Base-by-base conservation (phyloP, 2,888 invertebrate genomes). In the Serrognathus titanus region DNA sequence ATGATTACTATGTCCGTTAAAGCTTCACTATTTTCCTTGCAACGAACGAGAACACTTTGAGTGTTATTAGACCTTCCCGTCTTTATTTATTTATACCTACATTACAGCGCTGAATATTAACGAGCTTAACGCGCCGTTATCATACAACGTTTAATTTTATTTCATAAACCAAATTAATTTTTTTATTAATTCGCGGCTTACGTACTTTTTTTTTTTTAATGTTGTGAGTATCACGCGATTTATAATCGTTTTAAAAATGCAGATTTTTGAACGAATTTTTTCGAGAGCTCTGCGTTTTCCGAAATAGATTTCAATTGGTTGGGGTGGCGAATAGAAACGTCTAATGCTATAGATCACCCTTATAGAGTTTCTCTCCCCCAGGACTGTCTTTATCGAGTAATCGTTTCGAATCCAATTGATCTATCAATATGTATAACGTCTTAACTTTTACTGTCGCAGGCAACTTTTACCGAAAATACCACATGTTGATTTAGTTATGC, bases 391-490 rank as follows among this genome's bases (percentile, higher is more conserved):
- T 75, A 76, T 75, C 72, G 71, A 71, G 76, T 77, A 76, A 77
- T 77, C 75, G 75, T 68, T 73, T 69, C 73, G 75, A 75, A 75
- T 75, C 76, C 75, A 77, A 77, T 77, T 76, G 77, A 75, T 75
- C 74, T 71, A 77, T 77, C 75, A 77, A 77, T 77, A 77, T 77
- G 76, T 76, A 77, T 77, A 76, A 75, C 73, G 71, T 74, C 75
- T 76, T 75, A 75, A 76, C 74, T 74, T 69, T 69, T 69, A 68
- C 62, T 66, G 69, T 68, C 67, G 68, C 60, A 60, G n/a, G 7
- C 61, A 16, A 20, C 45, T 48, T 50, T 46, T 50, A 51, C n/a
- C n/a, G n/a, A n/a, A n/a, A n/a, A n/a, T n/a, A n/a, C 20, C 35
- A 55, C 48, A 56, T 56, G 47, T 51, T 56, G 47, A 51, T 51